phyloP scores from a whole-genome alignment of 1,140 invertebrate species.

The Leptopilina boulardi region DNA sequence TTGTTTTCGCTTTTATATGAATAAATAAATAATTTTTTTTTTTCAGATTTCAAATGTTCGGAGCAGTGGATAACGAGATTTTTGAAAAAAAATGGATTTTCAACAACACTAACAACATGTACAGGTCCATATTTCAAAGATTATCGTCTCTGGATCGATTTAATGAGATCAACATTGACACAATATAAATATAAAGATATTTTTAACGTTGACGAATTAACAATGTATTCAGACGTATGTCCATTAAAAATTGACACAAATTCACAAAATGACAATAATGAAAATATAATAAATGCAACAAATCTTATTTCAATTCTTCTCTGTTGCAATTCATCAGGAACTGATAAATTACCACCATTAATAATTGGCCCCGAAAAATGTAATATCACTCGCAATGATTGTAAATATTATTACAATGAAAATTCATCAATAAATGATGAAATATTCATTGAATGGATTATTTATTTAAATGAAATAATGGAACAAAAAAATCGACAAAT shows the following conservation, averaged over 20 bases:
- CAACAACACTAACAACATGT: slow-evolving; percentile 44
- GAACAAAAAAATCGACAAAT: slow-evolving; percentile 51
- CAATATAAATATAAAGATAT: slow-evolving; percentile 60
- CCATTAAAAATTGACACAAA: slow-evolving; percentile 38
- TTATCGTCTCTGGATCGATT: slow-evolving; percentile 62
- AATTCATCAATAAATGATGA: slow-evolving; percentile 57
- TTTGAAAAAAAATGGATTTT: slow-evolving; percentile 60
- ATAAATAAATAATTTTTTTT: slow-evolving; percentile 28
- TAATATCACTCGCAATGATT: slow-evolving; percentile 38
- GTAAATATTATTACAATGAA: slow-evolving; percentile 52
- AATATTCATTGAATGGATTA: slow-evolving; percentile 59
- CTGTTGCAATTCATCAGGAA: slow-evolving; percentile 62
- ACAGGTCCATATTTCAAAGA: slow-evolving; percentile 60
- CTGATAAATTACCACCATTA: slow-evolving; percentile 60
- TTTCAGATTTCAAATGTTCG: slow-evolving; percentile 62
- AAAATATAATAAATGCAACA: slow-evolving; percentile 36
- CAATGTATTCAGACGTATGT: slow-evolving; percentile 56
- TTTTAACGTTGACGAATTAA: slow-evolving; percentile 62
- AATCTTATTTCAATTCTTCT: slow-evolving; percentile 47
- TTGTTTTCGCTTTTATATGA: background rate
- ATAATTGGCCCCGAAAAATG: slow-evolving; percentile 58
- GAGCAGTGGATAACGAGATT: slow-evolving; percentile 63
- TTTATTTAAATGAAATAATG: slow-evolving; percentile 58
- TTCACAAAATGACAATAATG: background rate
- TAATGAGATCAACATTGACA: slow-evolving; percentile 56